Percentiles rank a stretch among this genome's conserved stretches.
Evolutionary conservation across 2,797 vertebrate genomes (phyloP).

Genomic region (Helostoma temminkii): DNA sequence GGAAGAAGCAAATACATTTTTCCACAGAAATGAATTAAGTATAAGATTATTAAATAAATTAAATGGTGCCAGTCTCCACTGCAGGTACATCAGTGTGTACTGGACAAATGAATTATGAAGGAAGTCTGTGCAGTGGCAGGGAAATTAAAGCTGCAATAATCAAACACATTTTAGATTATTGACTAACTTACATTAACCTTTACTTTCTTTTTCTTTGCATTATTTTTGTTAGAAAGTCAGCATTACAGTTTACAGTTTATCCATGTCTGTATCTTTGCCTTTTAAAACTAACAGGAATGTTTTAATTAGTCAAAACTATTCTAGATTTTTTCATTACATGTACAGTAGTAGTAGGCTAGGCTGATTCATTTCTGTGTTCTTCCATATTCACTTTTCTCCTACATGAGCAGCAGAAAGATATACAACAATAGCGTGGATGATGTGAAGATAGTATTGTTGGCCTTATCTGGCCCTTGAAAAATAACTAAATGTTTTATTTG

Average conservation of each 20-base stretch:
- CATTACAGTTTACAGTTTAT: no score
- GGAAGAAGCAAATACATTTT: slow-evolving; percentile 23
- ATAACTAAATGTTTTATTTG: slow-evolving; percentile 41
- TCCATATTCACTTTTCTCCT: neutral
- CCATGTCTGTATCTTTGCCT: no score
- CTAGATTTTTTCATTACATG: slow-evolving; percentile 1
- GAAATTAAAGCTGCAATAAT: slow-evolving; percentile 17
- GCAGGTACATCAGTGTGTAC: slow-evolving; percentile 12
- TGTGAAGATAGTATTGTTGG: slow-evolving; percentile 20
- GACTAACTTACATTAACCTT: neutral
- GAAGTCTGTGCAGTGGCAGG: slow-evolving; percentile 1
- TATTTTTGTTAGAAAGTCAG: slow-evolving; percentile 3
- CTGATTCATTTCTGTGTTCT: neutral
- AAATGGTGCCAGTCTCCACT: slow-evolving; percentile 18
- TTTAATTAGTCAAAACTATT: neutral
- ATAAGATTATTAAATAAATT: slow-evolving; percentile 20
- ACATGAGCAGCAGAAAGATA: slow-evolving; percentile 1
- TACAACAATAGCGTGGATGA: neutral
- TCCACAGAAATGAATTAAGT: slow-evolving; percentile 38
- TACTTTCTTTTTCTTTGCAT: neutral
- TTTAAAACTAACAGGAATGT: no score
- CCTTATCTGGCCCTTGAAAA: slow-evolving; percentile 25
- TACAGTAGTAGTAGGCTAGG: neutral
- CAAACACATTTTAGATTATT: slow-evolving; percentile 14
- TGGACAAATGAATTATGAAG: slow-evolving; percentile 10